Evolutionary conservation across 2,888 invertebrate genomes (phyloP).

Genomic region (Ceriagrion tenellum): DNA sequence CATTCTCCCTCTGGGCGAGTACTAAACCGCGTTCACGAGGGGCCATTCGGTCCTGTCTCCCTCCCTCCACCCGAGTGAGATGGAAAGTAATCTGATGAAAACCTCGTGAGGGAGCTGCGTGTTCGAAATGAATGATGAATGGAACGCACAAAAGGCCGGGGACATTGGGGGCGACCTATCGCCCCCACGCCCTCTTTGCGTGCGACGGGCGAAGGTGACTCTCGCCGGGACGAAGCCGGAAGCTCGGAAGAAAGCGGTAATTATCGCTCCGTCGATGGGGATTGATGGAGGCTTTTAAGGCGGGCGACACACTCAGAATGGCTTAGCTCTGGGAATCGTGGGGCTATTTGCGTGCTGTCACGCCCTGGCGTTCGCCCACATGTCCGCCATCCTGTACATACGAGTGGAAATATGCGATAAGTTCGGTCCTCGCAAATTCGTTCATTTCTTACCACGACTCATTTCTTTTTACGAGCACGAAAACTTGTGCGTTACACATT

Average conservation of each 20-base stretch:
- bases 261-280: conserved; percentile 7
- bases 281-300: neutral
- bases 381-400: neutral
- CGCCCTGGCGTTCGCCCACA: neutral
- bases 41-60: neutral
- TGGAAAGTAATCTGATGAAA: conserved; percentile 9
- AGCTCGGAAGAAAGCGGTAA: conserved; percentile 31
- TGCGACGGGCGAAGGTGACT: neutral
- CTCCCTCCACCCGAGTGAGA: neutral
- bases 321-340: neutral
- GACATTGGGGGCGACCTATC: neutral
- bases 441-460: neutral
- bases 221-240: neutral
- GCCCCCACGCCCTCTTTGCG: neutral
- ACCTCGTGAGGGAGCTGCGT: neutral
- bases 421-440: neutral
- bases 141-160: neutral
- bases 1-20: neutral
- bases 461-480: neutral
- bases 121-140: conserved; percentile 21
- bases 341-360: neutral
- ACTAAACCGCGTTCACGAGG: neutral
- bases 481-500: neutral
- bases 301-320: neutral
- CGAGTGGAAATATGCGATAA: neutral